These are phyloP conservation scores for Zosterops japonicus DNA, from an alignment of 2,113 vertebrate species.

Conservation along the genomic window DNA sequence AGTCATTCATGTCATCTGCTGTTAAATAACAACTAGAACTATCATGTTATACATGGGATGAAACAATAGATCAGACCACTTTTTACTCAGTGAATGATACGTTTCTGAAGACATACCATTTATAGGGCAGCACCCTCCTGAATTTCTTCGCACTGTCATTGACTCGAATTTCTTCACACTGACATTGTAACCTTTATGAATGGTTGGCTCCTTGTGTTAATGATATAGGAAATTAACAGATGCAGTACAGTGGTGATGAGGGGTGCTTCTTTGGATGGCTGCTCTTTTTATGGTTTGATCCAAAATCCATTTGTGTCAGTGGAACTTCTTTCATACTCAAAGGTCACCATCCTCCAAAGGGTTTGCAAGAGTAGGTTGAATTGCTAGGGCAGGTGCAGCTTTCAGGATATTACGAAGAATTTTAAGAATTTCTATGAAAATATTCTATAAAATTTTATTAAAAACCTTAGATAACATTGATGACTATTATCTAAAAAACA, in stretches of 20 bases:
- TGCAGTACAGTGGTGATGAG: slow-evolving; percentile 10
- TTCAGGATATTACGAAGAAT: background rate
- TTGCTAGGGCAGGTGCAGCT: background rate
- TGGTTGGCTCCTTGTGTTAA: background rate
- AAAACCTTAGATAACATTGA: background rate
- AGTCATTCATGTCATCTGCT: background rate
- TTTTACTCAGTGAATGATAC: background rate
- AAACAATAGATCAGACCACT: background rate
- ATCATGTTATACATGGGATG: background rate
- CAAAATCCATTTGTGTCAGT: background rate
- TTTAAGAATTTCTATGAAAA: background rate
- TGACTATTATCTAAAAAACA: background rate
- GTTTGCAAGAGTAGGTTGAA: background rate
- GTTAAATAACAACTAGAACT: background rate
- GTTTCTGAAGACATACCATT: background rate
- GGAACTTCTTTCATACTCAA: background rate
- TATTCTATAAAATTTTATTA: background rate
- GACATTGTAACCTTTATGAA: slow-evolving; percentile 10
- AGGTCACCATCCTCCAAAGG: background rate
- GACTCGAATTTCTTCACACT: background rate
- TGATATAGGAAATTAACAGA: slow-evolving; percentile 26
- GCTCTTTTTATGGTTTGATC: slow-evolving; percentile 17
- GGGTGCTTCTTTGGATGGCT: slow-evolving; percentile 35
- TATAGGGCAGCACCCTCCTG: background rate
- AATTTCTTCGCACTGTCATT: background rate